Evolutionary conservation across 2,113 vertebrate species (phyloP), one percentile per base, ranked within the genome.

Genomic region (Bubo blakistoni): DNA sequence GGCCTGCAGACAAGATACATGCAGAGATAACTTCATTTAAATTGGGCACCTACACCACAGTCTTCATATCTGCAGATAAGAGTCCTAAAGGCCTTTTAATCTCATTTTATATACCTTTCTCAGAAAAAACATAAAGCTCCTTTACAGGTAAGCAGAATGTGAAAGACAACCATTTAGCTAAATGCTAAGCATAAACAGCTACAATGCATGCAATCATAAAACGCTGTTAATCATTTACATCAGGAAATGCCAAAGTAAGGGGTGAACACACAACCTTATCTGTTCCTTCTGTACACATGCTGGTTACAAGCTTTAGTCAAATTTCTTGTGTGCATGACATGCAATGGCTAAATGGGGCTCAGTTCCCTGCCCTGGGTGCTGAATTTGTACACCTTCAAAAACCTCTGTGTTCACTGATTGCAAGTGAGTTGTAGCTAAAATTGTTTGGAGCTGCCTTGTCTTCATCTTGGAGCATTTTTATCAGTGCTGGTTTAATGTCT

Each of bases 1-100:
- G 40, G 86, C n/a, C 70, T 18, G 59, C 54, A 57, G 57, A 36
- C n/a, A 55, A 34, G 0, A 3, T 7, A 40, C 1, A 4, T 0
- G 1, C 11, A 6, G 55, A 9, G 29, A 21, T 34, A 30, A 65
- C 32, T 42, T 55, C 2, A 79, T 42, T 77, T 52, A 34, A 42
- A 62, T 32, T 19, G 18, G 0, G 9, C 52, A 66, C 34, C 58
- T 86, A 26, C 8, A n/a, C 21, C 40, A 15, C 44, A 61, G 59
- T 25, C 20, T 62, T 59, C 13, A 3, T 9, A 21, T 7, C 24
- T 51, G 58, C 59, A 61, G 44, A 13, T 10, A 36, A 32, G 44
- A 67, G 44, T 44, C 40, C 47, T 66, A 21, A 12, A 19, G 40
- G 20, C 63, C 38, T 77, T 86, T 63, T 36, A 42, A 38, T 29